Evolutionary conservation across 2,888 invertebrate species (phyloP).

Genomic region (Eilema sororculum): DNA sequence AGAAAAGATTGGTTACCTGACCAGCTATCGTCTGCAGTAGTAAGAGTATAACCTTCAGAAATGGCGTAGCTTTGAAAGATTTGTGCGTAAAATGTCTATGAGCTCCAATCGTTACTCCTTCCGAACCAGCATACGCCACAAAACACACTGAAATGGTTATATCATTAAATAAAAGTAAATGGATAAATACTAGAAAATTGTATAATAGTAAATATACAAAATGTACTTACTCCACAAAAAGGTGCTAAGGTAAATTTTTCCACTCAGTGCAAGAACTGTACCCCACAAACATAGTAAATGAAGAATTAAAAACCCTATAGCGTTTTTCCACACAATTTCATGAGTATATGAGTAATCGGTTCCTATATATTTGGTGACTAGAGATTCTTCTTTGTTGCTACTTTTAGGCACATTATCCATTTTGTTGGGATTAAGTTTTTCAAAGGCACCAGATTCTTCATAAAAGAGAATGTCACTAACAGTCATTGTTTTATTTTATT

Average conservation of each 20-base stretch:
- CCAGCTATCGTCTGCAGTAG: constrained; percentile 90
- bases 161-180: neutral
- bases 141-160: constrained; percentile 35
- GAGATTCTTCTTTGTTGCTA: constrained; percentile 23
- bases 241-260: constrained; percentile 37
- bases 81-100: constrained; percentile 93
- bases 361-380: constrained; percentile 56
- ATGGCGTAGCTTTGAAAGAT: constrained; percentile 90
- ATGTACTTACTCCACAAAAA: constrained; percentile 47
- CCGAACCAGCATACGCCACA: constrained; percentile 60
- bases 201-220: neutral
- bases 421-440: constrained; percentile 14
- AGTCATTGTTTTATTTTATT: constrained; percentile 30
- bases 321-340: constrained; percentile 89
- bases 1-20: constrained; percentile 85
- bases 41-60: constrained; percentile 88
- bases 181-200: neutral
- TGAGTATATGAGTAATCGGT: constrained; percentile 74
- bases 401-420: constrained; percentile 7
- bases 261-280: constrained; percentile 57
- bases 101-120: constrained; percentile 94
- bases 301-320: constrained; percentile 85
- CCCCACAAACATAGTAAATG: constrained; percentile 83
- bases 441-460: constrained; percentile 8
- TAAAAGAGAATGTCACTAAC: constrained; percentile 16